Evolutionary conservation across 2,888 invertebrate species (phyloP), one percentile per base, ranked within the genome.

Genomic region (Cheilosia variabilis): DNA sequence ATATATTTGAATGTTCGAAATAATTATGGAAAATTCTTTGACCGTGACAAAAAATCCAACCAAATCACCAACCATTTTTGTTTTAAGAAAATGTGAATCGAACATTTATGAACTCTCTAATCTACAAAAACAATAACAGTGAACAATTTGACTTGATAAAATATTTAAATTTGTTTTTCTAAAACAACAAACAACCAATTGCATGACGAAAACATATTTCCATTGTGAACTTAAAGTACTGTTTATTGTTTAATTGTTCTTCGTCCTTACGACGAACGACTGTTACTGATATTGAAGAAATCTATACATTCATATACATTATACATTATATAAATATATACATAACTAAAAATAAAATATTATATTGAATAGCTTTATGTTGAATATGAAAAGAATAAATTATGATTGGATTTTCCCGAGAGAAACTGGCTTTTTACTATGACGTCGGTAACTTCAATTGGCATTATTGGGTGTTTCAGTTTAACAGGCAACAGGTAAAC

Each of bases 241-340:
- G 71, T 72, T 72, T 71, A 66, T 62, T 80, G 72, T 72, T 86
- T 72, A 47, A 66, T 60, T 76, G 66, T 62, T 72, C 66, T 68
- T 65, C 34, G 24, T 79, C 58, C 79, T 31, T 55, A 75, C 4
- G 68, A 57, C 34, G 45, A 45, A 31, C 72, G 68, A 72, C 72
- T 77, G 37, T 86, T 68, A 86, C 72, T 86, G 81, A 86, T 86
- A 86, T 81, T 86, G 43, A 86, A 81, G 62, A 77, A 86, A 57
- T 86, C 76, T 86, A 86, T 77, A 86, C 86, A 86, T 81, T 86
- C 86, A 86, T 86, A 86, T 86, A 86, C 86, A 86, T 86, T 86
- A 81, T 86, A 86, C 81, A 86, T 77, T 37, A 77, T 86, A 72
- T 37, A 81, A 76, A 81, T 72, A 81, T 81, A 86, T 81, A 86